phyloP scores from a whole-genome alignment of 1,140 invertebrate genomes.

The Ceratosolen solmsi region DNA sequence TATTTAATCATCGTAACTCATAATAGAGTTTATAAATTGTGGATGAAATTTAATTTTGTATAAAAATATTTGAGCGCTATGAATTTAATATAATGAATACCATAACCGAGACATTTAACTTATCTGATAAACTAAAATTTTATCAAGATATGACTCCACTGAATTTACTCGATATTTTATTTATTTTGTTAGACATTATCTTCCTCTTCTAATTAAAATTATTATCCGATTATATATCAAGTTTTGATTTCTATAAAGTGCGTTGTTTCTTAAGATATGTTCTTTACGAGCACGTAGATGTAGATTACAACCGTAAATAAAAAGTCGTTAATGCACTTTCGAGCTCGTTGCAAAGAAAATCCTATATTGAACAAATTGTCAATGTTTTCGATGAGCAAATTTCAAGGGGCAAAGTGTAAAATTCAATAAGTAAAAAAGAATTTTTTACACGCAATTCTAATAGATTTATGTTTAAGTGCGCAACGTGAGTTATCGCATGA shows the following conservation, averaged over 20 bases:
- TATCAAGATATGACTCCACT: not conserved
- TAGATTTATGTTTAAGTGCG: not conserved
- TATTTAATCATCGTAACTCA: too few relatives aligned
- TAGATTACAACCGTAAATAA: not conserved
- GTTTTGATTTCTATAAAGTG: not conserved
- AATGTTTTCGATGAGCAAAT: not conserved
- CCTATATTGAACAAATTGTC: not conserved
- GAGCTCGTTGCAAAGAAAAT: not conserved
- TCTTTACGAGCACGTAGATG: not conserved
- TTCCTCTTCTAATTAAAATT: not conserved
- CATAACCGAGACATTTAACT: not conserved
- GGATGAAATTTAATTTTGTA: not conserved
- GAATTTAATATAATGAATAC: not conserved
- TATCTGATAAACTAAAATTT: not conserved
- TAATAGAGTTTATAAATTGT: too few relatives aligned
- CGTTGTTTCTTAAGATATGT: not conserved
- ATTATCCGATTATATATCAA: not conserved
- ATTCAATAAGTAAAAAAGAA: not conserved
- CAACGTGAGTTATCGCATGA: not conserved
- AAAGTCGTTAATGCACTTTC: not conserved
- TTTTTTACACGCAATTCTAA: not conserved
- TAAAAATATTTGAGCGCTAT: not conserved
- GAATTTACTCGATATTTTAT: not conserved
- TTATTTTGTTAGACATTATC: not conserved
- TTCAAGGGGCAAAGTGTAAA: not conserved